A percentile compares a stretch with the other conserved stretches of the same genome.
phyloP scores from a whole-genome alignment of 2,113 vertebrate species.

The Centrocercus urophasianus region DNA sequence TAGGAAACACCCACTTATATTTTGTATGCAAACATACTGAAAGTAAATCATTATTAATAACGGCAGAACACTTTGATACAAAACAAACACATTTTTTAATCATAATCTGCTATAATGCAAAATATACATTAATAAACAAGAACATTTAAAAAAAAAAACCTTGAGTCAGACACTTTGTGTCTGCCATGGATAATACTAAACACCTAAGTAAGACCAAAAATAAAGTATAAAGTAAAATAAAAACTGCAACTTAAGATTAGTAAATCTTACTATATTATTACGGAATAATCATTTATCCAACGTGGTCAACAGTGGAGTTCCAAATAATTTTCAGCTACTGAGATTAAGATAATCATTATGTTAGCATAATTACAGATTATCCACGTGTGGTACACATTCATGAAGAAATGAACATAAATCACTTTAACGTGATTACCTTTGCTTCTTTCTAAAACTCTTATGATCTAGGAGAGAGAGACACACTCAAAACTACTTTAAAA shows the following conservation, averaged over 20 bases:
- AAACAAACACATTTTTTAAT: not conserved
- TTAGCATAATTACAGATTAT: not conserved
- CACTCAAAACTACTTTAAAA: not conserved
- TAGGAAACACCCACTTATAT: not conserved
- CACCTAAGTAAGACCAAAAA: not conserved
- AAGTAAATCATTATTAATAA: not conserved
- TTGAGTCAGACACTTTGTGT: not conserved
- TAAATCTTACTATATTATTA: slow-evolving; percentile 15
- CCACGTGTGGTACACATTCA: not conserved
- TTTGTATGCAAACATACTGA: not conserved
- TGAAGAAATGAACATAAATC: not conserved
- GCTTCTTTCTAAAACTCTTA: slow-evolving; percentile 8
- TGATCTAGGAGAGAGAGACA: not conserved
- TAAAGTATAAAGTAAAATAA: not conserved
- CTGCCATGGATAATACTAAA: not conserved
- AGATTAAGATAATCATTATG: not conserved
- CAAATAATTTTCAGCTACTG: slow-evolving; percentile 5
- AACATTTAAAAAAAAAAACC: not conserved
- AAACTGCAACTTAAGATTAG: not conserved
- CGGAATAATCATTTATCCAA: not conserved
- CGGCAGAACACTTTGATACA: not conserved
- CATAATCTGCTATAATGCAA: not conserved
- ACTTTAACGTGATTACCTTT: not conserved
- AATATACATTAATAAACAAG: not conserved
- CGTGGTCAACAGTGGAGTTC: slow-evolving; percentile 2